Evolutionary conservation across 2,113 vertebrate species (phyloP), one percentile per base, ranked within the genome.

Genomic region (Danionella cerebrum): DNA sequence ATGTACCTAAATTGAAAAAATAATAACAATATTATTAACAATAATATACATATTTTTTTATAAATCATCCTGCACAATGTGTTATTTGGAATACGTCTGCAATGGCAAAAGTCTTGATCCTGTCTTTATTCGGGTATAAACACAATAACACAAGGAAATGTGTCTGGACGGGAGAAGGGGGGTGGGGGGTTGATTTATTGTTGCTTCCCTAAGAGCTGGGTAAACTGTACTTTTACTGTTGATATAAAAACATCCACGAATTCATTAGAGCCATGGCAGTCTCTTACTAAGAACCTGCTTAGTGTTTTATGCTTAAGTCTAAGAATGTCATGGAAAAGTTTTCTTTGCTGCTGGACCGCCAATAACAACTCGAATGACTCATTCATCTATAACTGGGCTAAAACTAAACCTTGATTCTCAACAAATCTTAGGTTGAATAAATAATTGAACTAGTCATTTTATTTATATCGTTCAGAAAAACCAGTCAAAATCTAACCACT

Each of bases 91-190:
- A 73, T 48, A 79, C 16, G 67, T 73, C 73, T 70, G 36, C 25
- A 25, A 69, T 70, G 70, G 63, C 76, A 48, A 72, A 78, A 76
- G 78, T 69, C 39, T 70, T 69, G 27, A 76, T 73, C 67, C 24
- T 21, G 68, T 54, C 69, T 38, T 65, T 45, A 76, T 24, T 77
- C 60, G 7, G 4, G 71, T 25, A 65, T 55, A 59, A 78, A 62
- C 22, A 70, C 48, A 63, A 21, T 35, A 36, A 73, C 50, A 47
- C 27, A 19, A 47, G 24, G 50, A 67, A 33, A 36, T 33, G 57
- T 35, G 12, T 29, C 45, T 31, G 33, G 31, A 16, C 33, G 11
- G 11, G 39, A 44, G 25, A 4, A 33, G 19, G n/a, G 9, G 25
- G 33, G 8, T 13, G n/a, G 9, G 25, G 33, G 8, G 18, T 21